Base-by-base conservation (phyloP, 2,888 invertebrate genomes). In the Plemyria rubiginata region DNA sequence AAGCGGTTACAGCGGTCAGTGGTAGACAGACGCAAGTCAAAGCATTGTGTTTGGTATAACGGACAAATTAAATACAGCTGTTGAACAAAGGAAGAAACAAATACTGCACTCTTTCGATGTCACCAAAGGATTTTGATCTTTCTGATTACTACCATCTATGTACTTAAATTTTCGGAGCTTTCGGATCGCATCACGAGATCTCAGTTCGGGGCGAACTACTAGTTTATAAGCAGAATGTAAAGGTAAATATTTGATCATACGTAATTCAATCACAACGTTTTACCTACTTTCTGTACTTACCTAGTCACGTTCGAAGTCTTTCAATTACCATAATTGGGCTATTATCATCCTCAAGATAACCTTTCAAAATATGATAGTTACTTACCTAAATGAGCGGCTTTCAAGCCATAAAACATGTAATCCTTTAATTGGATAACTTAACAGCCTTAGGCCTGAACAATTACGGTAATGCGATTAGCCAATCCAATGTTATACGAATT, bases 401-500 rank as follows among this genome's bases (percentile, higher is more conserved):
- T 73, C 75, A 76, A 78, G 70, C 70, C 67, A 60, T 72, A 76
- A 80, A 72, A 79, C 74, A 62, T 76, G 73, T 77, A 77, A 82
- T 76, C 75, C 70, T 59, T 61, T 81, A 81, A 82, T 78, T 75
- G 72, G 79, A 83, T 82, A 82, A 82, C 70, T 64, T 78, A 79
- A 79, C 78, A 72, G 79, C 74, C 75, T 82, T 83, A 78, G 74
- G 76, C 67, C 70, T 72, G 71, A 75, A 75, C 76, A 75, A 74
- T 79, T 77, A 76, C 71, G 61, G 67, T 84, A 84, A 82, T 77
- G 73, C 76, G 77, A 85, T 85, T 84, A 85, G 76, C 72, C 78
- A 78, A 81, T 79, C 77, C 76, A 82, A 81, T 84, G 77, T 77
- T 61, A 59, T 54, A 79, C 73, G 75, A 82, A 84, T 83, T 81